These are phyloP conservation scores for Crenuchus spilurus DNA, from an alignment of 2,797 vertebrate genomes.

Conservation along the genomic window DNA sequence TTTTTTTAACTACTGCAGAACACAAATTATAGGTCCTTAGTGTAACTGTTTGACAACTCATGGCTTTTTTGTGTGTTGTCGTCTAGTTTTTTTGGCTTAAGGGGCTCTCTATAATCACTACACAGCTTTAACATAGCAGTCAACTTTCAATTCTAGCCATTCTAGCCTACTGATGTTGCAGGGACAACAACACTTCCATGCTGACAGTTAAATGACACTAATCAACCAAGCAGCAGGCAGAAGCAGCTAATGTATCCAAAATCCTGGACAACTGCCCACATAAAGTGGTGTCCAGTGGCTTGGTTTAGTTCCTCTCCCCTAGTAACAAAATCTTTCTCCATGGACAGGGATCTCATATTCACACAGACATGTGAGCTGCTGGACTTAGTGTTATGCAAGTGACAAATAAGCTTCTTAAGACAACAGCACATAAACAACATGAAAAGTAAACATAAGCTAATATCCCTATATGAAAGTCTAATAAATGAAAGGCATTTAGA, in stretches of 20 bases:
- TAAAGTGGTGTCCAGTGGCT: conserved; percentile 6
- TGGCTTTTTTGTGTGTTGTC: background rate
- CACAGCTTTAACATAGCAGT: background rate
- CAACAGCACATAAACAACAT: background rate
- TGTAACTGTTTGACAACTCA: background rate
- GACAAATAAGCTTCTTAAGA: conserved; percentile 6
- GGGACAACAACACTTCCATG: background rate
- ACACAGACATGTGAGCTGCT: background rate
- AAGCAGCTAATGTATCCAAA: background rate
- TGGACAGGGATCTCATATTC: background rate
- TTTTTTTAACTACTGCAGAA: background rate
- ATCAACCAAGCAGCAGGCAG: conserved; percentile 24
- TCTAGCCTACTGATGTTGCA: conserved; percentile 46
- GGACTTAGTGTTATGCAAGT: conserved; percentile 8
- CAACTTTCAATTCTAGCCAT: background rate
- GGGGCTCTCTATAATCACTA: background rate
- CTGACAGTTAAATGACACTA: conserved; percentile 24
- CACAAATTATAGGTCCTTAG: conserved; percentile 1
- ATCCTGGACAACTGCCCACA: background rate
- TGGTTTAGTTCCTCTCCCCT: background rate
- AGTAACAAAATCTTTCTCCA: background rate
- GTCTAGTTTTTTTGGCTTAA: background rate
- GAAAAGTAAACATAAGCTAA: background rate
- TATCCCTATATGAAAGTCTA: background rate
- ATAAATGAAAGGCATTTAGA: no score